A percentile compares a stretch with the other conserved stretches of the same genome.
Evolutionary conservation across 2,797 vertebrate species (phyloP).

Genomic region (Propithecus deckenii): DNA sequence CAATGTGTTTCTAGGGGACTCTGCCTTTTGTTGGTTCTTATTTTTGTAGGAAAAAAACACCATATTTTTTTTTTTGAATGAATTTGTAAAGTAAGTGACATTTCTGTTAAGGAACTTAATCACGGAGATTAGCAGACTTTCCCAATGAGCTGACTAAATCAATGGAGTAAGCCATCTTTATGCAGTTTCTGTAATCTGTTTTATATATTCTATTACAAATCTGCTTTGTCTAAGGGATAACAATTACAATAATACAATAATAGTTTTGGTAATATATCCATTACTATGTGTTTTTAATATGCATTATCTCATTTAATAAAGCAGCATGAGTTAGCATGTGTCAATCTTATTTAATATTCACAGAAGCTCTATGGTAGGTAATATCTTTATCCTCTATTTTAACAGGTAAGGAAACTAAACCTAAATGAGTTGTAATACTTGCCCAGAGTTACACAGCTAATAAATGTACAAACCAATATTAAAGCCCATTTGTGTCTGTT

Average conservation of each 20-base stretch:
- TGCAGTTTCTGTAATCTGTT: neutral
- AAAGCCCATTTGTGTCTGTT: neutral
- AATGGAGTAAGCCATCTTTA: neutral
- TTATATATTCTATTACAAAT: constrained; percentile 4
- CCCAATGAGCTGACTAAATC: neutral
- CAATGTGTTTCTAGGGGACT: neutral
- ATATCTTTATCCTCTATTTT: neutral
- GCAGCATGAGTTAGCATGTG: neutral
- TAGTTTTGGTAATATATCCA: neutral
- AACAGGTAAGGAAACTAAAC: constrained; percentile 5
- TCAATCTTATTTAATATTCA: neutral
- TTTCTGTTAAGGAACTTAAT: constrained; percentile 16
- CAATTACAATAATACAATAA: neutral
- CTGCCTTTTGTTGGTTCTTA: neutral
- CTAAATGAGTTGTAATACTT: neutral
- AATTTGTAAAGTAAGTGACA: neutral
- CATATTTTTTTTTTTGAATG: neutral
- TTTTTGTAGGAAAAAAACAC: neutral
- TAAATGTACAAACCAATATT: neutral
- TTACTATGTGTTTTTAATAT: neutral
- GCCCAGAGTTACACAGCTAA: neutral
- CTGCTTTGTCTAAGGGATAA: neutral
- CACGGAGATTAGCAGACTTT: neutral
- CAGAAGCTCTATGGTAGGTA: neutral
- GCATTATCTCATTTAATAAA: neutral